phyloP scores from a whole-genome alignment of 2,797 vertebrate genomes.

The Poliocrania exsul region DNA sequence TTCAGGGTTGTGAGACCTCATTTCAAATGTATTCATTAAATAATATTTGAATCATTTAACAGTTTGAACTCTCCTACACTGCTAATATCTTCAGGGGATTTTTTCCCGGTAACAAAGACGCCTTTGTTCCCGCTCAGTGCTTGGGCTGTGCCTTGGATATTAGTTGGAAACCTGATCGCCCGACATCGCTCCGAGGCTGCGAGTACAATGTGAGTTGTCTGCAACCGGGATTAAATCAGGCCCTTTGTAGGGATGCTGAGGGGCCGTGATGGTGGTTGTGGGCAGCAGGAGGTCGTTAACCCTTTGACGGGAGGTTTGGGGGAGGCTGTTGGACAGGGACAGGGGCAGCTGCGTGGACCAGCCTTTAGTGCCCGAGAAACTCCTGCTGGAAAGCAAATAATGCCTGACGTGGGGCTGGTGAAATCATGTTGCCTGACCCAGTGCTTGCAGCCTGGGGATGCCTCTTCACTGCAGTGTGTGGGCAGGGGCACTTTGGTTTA shows the following conservation, averaged over 20 bases:
- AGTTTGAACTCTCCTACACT: slow-evolving; percentile 54
- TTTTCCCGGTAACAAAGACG: slow-evolving; percentile 66
- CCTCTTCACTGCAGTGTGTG: accelerated
- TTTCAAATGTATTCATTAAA: slow-evolving; percentile 63
- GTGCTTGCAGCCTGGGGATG: not conserved
- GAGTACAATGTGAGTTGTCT: slow-evolving; percentile 37
- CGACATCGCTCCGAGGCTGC: slow-evolving; percentile 20
- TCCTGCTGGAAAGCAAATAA: not conserved
- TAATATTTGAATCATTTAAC: slow-evolving; percentile 69
- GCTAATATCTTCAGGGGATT: slow-evolving; percentile 69
- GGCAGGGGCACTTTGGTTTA: not conserved
- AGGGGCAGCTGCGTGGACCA: not conserved
- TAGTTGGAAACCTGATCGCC: slow-evolving; percentile 66
- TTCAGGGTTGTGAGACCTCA: slow-evolving; percentile 45
- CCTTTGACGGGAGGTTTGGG: not conserved
- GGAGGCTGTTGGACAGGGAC: not conserved
- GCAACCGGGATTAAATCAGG: slow-evolving; percentile 54
- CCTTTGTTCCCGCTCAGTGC: slow-evolving; percentile 67
- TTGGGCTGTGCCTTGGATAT: slow-evolving; percentile 60
- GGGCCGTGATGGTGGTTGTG: slow-evolving; percentile 1
- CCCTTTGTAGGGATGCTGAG: slow-evolving; percentile 61
- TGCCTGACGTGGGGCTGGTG: not conserved
- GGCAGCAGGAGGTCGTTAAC: slow-evolving; percentile 14
- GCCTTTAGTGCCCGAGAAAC: accelerated
- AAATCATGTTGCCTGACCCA: not conserved